Conservation (phyloP, 92 coral and sea anemone genomes). For the Phenganax subtilis region DNA sequence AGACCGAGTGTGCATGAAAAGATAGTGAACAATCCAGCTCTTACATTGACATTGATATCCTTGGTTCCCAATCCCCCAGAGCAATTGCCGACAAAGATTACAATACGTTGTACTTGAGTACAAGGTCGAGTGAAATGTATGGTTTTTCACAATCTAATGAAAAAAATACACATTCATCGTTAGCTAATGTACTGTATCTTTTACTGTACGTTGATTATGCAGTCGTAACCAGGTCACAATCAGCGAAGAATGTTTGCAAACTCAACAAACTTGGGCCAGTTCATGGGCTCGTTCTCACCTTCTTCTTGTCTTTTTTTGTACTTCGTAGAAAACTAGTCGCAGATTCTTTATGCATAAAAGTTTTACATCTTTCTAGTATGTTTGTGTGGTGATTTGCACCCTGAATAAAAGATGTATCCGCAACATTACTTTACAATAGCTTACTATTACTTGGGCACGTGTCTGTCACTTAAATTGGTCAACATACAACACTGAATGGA, state of each 20-base stretch:
- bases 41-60: constrained; percentile 94
- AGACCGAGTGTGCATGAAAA: background rate
- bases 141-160: constrained; percentile 59
- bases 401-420: background rate
- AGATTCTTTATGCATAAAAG: constrained; percentile 31
- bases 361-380: constrained; percentile 32
- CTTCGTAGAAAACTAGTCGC: constrained; percentile 24
- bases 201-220: background rate
- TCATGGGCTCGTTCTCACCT: constrained; percentile 5
- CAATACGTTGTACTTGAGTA: constrained; percentile 78
- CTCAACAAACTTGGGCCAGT: too few relatives aligned
- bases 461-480: too few relatives aligned
- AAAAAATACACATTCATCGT: background rate
- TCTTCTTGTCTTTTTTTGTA: constrained; percentile 37
- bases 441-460: too few relatives aligned
- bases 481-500: too few relatives aligned
- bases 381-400: constrained; percentile 15
- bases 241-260: too few relatives aligned
- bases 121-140: constrained; percentile 69
- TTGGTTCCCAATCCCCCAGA: constrained; percentile 98
- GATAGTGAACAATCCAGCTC: background rate
- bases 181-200: background rate
- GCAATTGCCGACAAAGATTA: constrained; percentile 69
- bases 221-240: too few relatives aligned
- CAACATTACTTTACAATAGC: too few relatives aligned